phyloP scores from a whole-genome alignment of 1,140 invertebrate species.

The Ericerus pela region DNA sequence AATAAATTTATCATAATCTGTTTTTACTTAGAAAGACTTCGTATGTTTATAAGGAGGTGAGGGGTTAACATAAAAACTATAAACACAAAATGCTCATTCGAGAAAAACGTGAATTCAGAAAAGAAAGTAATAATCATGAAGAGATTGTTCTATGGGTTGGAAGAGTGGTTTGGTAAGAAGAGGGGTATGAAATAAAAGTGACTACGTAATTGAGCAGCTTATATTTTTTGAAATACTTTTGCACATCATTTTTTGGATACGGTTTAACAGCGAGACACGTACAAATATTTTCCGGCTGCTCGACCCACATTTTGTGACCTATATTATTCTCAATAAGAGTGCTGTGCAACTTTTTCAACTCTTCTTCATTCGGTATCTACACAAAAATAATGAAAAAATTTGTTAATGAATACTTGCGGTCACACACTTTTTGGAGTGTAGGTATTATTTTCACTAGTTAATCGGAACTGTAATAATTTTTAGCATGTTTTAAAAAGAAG shows the following conservation, averaged over 20 bases:
- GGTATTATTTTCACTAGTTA: no score
- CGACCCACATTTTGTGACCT: conserved; percentile 87
- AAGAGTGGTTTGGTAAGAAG: not conserved
- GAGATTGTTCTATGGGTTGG: not conserved
- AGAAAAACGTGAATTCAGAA: not conserved
- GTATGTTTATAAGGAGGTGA: no score
- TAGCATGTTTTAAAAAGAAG: no score
- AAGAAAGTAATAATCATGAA: not conserved
- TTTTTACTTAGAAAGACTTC: no score
- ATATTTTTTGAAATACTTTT: conserved; percentile 73
- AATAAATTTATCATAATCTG: no score
- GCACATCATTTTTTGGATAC: conserved; percentile 68
- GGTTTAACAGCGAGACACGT: conserved; percentile 90
- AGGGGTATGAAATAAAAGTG: not conserved
- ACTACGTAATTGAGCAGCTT: conserved; percentile 58
- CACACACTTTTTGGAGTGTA: no score
- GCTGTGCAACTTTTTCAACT: conserved; percentile 47
- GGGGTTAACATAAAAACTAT: no score
- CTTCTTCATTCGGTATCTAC: conserved; percentile 59
- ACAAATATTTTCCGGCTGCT: conserved; percentile 91
- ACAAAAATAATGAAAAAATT: conserved; percentile 20
- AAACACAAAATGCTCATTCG: no score
- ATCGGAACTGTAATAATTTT: no score
- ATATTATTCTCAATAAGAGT: conserved; percentile 56
- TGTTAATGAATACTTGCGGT: no score